phyloP scores from a whole-genome alignment of 92 coral and sea anemone species.

The Epizoanthus ramosus region DNA sequence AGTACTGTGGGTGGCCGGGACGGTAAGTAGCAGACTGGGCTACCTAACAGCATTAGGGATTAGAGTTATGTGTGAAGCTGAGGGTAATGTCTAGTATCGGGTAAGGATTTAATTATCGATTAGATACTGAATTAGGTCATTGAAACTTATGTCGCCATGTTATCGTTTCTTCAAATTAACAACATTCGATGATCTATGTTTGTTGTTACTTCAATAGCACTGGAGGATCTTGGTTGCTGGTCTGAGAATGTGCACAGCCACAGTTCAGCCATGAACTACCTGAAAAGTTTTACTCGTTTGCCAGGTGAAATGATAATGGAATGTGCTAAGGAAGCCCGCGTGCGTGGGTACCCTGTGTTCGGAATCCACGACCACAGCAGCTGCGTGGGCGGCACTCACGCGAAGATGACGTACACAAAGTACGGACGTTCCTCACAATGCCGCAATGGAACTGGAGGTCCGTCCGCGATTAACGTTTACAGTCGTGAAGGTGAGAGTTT shows the following conservation, averaged over 20 bases:
- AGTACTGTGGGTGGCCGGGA: no score
- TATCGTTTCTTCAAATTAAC: no score
- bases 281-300: background rate
- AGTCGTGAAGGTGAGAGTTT: slow-evolving; percentile 24
- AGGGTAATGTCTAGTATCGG: no score
- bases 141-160: no score
- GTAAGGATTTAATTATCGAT: no score
- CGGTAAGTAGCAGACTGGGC: no score
- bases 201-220: background rate
- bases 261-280: background rate
- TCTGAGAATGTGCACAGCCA: background rate
- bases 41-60: no score
- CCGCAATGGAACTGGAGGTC: slow-evolving; percentile 32
- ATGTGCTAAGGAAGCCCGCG: slow-evolving; percentile 7
- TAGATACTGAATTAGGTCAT: no score
- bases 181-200: background rate
- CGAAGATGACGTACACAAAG: slow-evolving; percentile 33
- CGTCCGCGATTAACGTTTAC: slow-evolving; percentile 18
- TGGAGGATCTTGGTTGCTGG: slow-evolving; percentile 35
- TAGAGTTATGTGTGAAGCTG: no score
- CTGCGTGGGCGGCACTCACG: slow-evolving; percentile 34
- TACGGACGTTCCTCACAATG: slow-evolving; percentile 34
- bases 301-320: background rate
- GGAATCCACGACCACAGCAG: slow-evolving; percentile 22
- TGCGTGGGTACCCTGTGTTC: slow-evolving; percentile 17